Conservation (phyloP, 2,888 invertebrate genomes). For the Ctena decussata region DNA sequence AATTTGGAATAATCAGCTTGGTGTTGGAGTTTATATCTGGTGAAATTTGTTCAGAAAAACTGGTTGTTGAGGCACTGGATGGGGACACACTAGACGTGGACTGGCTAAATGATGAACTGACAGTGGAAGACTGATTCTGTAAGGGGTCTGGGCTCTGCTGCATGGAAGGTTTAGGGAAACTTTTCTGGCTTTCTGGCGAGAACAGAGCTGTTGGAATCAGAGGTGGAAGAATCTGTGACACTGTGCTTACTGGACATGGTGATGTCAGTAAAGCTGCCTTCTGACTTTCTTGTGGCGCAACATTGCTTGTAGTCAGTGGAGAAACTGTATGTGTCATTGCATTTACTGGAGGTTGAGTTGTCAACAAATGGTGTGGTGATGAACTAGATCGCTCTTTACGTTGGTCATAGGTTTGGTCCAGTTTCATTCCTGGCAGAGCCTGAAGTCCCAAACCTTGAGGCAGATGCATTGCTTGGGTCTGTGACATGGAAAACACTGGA, state of each 20-base stretch:
- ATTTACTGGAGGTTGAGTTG: neutral
- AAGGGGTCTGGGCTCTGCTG: neutral
- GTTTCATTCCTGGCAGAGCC: neutral
- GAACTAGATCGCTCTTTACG: neutral
- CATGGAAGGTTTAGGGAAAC: neutral
- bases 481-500: constrained; percentile 58
- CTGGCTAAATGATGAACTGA: constrained; percentile 24
- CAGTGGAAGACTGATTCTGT: constrained; percentile 25
- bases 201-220: no score
- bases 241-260: neutral
- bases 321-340: neutral
- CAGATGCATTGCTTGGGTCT: constrained; percentile 35
- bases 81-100: constrained; percentile 55
- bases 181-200: neutral
- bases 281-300: neutral
- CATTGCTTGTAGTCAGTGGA: neutral
- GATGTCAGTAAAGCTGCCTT: neutral
- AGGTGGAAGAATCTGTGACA: neutral
- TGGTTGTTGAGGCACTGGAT: constrained; percentile 61
- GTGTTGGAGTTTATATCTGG: constrained; percentile 79
- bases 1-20: constrained; percentile 56
- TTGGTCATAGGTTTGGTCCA: constrained; percentile 4
- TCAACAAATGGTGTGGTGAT: neutral
- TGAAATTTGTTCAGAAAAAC: constrained; percentile 71
- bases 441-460: constrained; percentile 26